Evolutionary conservation across 30 jellyfish, hydroid and myxozoan genomes (phyloP), one percentile per base, ranked within the genome.

Genomic region (Euphysa ruthae): DNA sequence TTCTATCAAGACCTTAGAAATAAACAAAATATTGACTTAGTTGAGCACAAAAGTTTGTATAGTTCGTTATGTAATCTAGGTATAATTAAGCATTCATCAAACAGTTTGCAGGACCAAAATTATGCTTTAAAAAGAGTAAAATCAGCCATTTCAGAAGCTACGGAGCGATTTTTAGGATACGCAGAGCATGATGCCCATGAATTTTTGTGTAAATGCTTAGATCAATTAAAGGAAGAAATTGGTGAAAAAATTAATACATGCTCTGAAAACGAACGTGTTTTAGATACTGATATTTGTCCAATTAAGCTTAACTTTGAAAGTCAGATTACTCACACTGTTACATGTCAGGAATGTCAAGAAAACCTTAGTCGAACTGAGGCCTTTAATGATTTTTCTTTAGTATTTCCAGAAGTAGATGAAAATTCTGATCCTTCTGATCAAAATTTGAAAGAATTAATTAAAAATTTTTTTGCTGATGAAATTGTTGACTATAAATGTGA

Each of bases 141-240:
- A 51, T 49, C 65, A 22, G 92, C 78, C 6, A 83, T 83, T 30
- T 83, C 95, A 29, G 66, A 46, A n/a, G 81, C 88, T 23, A 92
- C 92, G 21, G 78, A 66, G 4, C 43, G 92, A 22, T 83, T 83
- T 35, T 83, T 92, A 6, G 95, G 95, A 10, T 58, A 83, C 66
- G 15, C 79, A 65, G 92, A 83, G 58, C 95, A 83, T 68, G 95
- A 84, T 66, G 95, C 95, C 4, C 95, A 84, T 64, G 95, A 84
- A 63, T 84, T 84, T 28, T 80, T 84, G 29, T 84, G 95, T n/a
- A 93, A 84, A n/a, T 84, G 95, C 65, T 63, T 84, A 69, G 95
- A 84, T 38, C 90, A 77, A 68, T 49, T 84, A 33, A 84, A 84
- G 58, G 93, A 76, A 33, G 93, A 84, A 32, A 20, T 65, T 3